Conservation (phyloP, 2,888 invertebrate genomes). For the Meteorus colon region DNA sequence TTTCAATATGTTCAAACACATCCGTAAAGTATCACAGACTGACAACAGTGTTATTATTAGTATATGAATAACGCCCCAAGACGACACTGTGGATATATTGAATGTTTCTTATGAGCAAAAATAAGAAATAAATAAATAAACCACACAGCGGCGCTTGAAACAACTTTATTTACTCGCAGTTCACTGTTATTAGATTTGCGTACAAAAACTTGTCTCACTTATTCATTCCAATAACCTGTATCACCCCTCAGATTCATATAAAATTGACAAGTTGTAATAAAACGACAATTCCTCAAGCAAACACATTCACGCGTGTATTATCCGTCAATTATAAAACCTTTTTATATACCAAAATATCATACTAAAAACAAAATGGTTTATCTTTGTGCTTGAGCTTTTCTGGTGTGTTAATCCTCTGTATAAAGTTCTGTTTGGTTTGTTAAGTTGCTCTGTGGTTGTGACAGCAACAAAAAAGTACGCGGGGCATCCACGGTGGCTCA, state of each 20-base stretch:
- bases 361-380: neutral
- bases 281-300: neutral
- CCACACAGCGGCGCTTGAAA: constrained; percentile 18
- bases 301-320: too few relatives aligned
- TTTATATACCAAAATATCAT: neutral
- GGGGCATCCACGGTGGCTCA: constrained; percentile 72
- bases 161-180: constrained; percentile 25
- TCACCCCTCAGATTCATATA: neutral
- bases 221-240: neutral
- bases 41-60: constrained; percentile 34
- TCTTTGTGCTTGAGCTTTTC: neutral
- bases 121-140: constrained; percentile 1
- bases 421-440: constrained; percentile 1
- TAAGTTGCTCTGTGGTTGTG: constrained; percentile 53
- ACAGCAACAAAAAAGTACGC: constrained; percentile 65
- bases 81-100: constrained; percentile 34
- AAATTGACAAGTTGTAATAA: neutral
- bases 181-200: constrained; percentile 38
- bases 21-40: constrained; percentile 13
- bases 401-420: constrained; percentile 15
- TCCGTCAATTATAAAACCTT: too few relatives aligned
- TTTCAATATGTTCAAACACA: too few relatives aligned
- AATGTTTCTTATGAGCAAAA: constrained; percentile 9
- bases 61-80: neutral
- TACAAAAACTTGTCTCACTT: too few relatives aligned